These are phyloP conservation scores for Oreochromis mossambicus DNA, from an alignment of 2,797 vertebrate genomes.

Conservation along the genomic window DNA sequence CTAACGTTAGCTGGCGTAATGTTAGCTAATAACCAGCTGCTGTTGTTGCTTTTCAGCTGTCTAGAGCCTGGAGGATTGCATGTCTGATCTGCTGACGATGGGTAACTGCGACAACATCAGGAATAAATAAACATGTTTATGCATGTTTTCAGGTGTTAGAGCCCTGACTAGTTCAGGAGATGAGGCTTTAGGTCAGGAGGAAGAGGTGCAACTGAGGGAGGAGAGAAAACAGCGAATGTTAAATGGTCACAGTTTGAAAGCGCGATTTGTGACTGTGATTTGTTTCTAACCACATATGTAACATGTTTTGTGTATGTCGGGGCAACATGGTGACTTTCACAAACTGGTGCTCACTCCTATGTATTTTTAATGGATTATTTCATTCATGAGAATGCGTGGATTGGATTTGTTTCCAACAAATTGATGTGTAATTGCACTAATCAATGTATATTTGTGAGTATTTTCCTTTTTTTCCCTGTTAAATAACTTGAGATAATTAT, in stretches of 20 bases:
- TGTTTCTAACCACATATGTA: background rate
- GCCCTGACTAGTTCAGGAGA: background rate
- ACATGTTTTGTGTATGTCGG: background rate
- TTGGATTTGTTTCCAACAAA: background rate
- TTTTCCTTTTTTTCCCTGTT: background rate
- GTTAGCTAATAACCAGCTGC: background rate
- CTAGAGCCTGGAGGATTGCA: background rate
- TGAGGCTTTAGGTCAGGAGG: background rate
- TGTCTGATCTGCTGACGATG: background rate
- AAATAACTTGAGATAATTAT: background rate
- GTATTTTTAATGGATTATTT: background rate
- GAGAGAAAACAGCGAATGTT: fast-evolving
- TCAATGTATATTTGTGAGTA: fast-evolving
- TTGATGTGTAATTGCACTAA: background rate
- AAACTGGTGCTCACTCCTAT: background rate
- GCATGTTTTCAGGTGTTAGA: background rate
- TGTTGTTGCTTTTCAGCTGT: background rate
- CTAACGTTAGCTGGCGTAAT: fast-evolving
- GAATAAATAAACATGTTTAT: background rate
- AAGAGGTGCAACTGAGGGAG: background rate
- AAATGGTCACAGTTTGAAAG: background rate
- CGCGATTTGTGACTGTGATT: background rate
- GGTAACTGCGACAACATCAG: fast-evolving
- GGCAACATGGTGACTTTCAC: background rate
- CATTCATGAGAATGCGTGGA: background rate